Conservation (phyloP, 1,140 invertebrate species). For the Drosophila subpulchrella region DNA sequence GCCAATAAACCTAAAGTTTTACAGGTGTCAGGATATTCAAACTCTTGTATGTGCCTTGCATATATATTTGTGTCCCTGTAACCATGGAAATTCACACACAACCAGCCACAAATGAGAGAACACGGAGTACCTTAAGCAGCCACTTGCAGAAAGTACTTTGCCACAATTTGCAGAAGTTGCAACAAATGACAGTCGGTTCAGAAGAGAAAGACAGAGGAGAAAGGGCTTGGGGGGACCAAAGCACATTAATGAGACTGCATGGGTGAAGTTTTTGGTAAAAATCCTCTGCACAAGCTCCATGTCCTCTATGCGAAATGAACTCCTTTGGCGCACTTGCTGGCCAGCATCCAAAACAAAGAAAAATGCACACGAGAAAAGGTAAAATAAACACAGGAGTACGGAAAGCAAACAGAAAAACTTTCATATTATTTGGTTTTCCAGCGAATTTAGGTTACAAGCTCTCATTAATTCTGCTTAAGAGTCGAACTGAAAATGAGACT, state of each 20-base stretch:
- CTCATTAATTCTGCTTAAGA: slow-evolving; percentile 77
- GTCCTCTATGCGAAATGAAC: slow-evolving; percentile 25
- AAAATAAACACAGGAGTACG: slow-evolving; percentile 29
- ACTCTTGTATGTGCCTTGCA: neutral
- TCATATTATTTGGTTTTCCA: slow-evolving; percentile 49
- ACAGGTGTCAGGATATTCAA: slow-evolving; percentile 4
- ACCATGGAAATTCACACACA: slow-evolving; percentile 18
- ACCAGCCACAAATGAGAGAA: slow-evolving; percentile 7
- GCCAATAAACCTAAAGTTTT: slow-evolving; percentile 18
- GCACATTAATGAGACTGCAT: slow-evolving; percentile 53
- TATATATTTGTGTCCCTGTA: neutral
- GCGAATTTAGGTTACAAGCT: slow-evolving; percentile 59
- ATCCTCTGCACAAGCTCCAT: slow-evolving; percentile 21
- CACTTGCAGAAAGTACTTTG: slow-evolving; percentile 46
- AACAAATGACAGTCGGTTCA: slow-evolving; percentile 14
- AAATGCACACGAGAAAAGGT: slow-evolving; percentile 26
- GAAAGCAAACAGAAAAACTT: slow-evolving; percentile 47
- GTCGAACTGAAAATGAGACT: slow-evolving; percentile 49
- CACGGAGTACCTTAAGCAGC: slow-evolving; percentile 34
- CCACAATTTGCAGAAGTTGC: slow-evolving; percentile 51
- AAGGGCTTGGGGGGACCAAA: neutral
- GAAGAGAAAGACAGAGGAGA: neutral
- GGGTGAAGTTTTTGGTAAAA: slow-evolving; percentile 38
- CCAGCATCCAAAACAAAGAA: slow-evolving; percentile 47
- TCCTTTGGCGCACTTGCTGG: slow-evolving; percentile 25